Evolutionary conservation across 2,888 invertebrate species (phyloP).

Genomic region (Brassicogethes aeneus): DNA sequence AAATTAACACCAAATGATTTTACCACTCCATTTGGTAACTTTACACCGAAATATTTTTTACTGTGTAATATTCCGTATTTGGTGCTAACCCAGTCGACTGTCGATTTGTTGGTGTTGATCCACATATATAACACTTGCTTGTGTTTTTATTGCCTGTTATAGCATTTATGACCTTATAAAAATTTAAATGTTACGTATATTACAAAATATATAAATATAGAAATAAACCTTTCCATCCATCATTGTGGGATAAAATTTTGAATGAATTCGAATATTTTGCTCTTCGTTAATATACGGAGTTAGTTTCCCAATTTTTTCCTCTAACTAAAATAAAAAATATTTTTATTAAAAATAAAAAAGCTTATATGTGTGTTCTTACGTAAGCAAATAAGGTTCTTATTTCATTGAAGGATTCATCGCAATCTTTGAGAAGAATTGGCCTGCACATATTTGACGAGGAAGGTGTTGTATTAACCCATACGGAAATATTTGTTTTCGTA

Average conservation of each 20-base stretch:
- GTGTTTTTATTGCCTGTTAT: background rate
- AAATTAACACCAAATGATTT: no score
- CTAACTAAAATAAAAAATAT: background rate
- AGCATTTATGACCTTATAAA: background rate
- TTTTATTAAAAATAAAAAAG: background rate
- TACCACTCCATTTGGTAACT: no score
- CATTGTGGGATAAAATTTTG: background rate
- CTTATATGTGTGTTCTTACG: background rate
- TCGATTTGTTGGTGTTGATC: background rate
- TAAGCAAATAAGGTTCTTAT: background rate
- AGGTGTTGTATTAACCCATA: background rate
- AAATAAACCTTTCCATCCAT: background rate
- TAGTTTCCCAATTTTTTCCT: background rate
- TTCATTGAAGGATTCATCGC: background rate
- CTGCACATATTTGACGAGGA: background rate
- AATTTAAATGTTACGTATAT: background rate
- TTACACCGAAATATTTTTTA: no score
- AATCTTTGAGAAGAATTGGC: background rate
- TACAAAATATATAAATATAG: no score
- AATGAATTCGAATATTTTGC: background rate
- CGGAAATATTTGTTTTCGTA: background rate
- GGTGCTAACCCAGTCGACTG: background rate
- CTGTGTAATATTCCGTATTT: background rate
- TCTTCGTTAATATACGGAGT: background rate
- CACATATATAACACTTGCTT: background rate